Percentiles rank a stretch among this genome's conserved stretches.
These are phyloP conservation scores for Dufourea novaeangliae DNA, from an alignment of 1,140 invertebrate genomes.

Conservation along the genomic window DNA sequence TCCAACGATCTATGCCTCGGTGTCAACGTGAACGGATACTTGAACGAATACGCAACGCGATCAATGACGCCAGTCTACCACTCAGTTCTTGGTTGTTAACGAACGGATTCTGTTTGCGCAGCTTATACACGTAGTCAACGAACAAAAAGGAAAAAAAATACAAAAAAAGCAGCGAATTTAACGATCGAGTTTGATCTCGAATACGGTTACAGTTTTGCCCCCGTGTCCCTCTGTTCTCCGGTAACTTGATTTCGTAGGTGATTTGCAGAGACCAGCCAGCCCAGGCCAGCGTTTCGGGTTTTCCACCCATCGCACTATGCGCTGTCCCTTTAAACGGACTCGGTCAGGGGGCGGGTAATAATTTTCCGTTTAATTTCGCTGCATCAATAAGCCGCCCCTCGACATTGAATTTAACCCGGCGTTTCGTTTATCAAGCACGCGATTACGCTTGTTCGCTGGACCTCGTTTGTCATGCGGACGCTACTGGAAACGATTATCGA, in stretches of 20 bases:
- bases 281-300: neutral
- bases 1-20: constrained; percentile 4
- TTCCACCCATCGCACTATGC: no score
- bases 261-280: neutral
- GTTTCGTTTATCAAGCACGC: constrained; percentile 3
- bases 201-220: constrained; percentile 4
- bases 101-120: constrained; percentile 28
- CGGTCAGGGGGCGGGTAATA: neutral
- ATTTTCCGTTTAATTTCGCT: constrained; percentile 39
- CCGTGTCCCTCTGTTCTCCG: constrained; percentile 4
- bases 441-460: neutral
- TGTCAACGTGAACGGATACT: neutral
- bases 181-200: constrained; percentile 30
- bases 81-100: constrained; percentile 25
- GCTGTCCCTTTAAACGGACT: neutral
- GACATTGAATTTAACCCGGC: neutral
- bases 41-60: neutral
- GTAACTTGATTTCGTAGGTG: constrained; percentile 30
- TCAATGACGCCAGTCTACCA: neutral
- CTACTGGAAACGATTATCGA: neutral
- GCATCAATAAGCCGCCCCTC: neutral
- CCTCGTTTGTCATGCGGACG: neutral
- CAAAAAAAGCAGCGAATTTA: neutral
- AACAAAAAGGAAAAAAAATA: neutral
- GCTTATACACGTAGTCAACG: neutral